Evolutionary conservation across 2,113 vertebrate genomes (phyloP).

Genomic region (Genyomyrus donnyi): DNA sequence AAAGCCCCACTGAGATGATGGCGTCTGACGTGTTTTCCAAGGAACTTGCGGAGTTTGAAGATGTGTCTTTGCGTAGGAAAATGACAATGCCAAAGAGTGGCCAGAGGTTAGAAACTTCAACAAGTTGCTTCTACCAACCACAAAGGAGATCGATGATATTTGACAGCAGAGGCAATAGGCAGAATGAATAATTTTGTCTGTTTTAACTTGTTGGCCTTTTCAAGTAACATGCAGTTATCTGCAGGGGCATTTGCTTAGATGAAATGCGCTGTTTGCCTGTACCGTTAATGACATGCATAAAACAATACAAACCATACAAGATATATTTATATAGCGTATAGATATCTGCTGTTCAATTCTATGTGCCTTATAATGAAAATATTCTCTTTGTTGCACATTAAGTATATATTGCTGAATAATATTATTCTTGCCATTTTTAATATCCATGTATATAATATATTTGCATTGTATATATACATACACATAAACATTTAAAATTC

Average conservation of each 20-base stretch:
- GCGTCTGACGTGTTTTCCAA: conserved; percentile 62
- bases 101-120: conserved; percentile 93
- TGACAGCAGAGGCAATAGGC: conserved; percentile 84
- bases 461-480: neutral
- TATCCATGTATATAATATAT: neutral
- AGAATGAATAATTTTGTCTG: conserved; percentile 71
- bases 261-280: neutral
- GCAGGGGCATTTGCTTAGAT: neutral
- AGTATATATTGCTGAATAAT: neutral
- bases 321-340: neutral
- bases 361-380: neutral
- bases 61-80: conserved; percentile 78
- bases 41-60: conserved; percentile 64
- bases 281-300: neutral
- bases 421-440: neutral
- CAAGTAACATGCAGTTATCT: neutral
- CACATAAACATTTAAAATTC: neutral
- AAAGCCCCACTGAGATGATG: conserved; percentile 68
- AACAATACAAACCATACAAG: neutral
- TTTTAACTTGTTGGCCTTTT: neutral
- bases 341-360: neutral
- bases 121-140: conserved; percentile 97
- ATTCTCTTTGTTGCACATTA: conserved; percentile 2
- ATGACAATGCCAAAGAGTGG: conserved; percentile 98
- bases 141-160: conserved; percentile 93